Conservation (phyloP, 2,888 invertebrate genomes). For the Laothoe populi region DNA sequence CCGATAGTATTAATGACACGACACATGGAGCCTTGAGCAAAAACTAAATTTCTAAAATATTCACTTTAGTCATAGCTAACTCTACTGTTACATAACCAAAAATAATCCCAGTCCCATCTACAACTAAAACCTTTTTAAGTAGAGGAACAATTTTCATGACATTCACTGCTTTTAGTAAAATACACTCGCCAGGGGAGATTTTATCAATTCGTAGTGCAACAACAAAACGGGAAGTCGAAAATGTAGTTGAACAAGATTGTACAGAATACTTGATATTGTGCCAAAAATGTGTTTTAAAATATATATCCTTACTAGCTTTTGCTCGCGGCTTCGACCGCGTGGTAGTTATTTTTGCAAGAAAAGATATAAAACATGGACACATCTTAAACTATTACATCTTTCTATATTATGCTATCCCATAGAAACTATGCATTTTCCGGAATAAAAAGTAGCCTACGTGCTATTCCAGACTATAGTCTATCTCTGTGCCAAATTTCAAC, state of each 20-base stretch:
- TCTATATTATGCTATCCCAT: no score
- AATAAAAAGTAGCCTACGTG: no score
- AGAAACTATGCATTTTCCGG: no score
- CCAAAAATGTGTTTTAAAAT: conserved; percentile 17
- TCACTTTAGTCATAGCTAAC: background rate
- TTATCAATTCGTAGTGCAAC: conserved; percentile 18
- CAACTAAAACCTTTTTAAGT: conserved; percentile 3
- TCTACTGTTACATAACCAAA: background rate
- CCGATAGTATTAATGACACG: no score
- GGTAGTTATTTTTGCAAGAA: no score
- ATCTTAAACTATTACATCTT: no score
- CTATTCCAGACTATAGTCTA: no score
- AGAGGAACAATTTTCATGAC: conserved; percentile 16
- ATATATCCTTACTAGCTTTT: background rate
- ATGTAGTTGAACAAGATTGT: conserved; percentile 10
- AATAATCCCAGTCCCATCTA: background rate
- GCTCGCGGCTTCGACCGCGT: no score
- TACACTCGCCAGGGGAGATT: conserved; percentile 13
- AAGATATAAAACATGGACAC: no score
- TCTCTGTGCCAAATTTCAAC: no score
- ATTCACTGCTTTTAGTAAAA: conserved; percentile 16
- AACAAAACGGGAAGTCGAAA: conserved; percentile 12
- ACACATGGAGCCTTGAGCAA: no score
- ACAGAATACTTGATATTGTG: background rate
- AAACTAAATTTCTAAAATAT: background rate